Base-by-base conservation (phyloP, 2,113 vertebrate genomes). In the Dinomys branickii region DNA sequence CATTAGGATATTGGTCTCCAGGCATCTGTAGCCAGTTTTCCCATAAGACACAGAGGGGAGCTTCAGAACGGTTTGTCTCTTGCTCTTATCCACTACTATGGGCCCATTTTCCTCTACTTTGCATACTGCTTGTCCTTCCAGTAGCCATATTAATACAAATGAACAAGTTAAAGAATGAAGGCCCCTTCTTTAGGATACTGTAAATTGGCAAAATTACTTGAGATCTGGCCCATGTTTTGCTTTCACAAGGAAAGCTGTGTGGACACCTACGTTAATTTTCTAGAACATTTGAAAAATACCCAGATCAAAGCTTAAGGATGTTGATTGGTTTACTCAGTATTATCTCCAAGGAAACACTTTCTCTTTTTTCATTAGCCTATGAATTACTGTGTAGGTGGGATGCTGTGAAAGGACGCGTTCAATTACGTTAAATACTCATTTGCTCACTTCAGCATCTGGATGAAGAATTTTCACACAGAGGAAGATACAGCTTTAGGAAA, bases 371-470 rank as follows among this genome's bases (percentile, higher is more conserved):
- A 80, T 85, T 88, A 90, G 69, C 47, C 65, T 41, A 41, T 94
- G 63, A 94, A 93, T 95, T 84, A 87, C 61, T 95, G 69, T 95
- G 93, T 94, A 94, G 95, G 96, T 90, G 75, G 89, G 65, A 96
- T 95, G 58, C 63, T 92, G 92, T 83, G 61, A 92, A 97, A 97
- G 90, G 77, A 83, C 65, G 63, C 94, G 91, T 63, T 95, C 95
- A 97, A 97, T 95, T 92, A 83, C 96, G 95, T 94, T 97, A 98
- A 98, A 90, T 95, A 96, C 95, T 97, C 96, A 98, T 93, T 97
- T 98, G 92, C 85, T 96, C 94, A 94, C 89, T 97, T 98, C 93
- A 95, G 80, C 96, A 97, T 92, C 94, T 96, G 96, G 96, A 95
- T 94, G 77, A 95, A 97, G 90, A 93, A 90, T 97, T 63, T 80